phyloP scores from a whole-genome alignment of 2,113 vertebrate genomes.

The Mohoua ochrocephala region DNA sequence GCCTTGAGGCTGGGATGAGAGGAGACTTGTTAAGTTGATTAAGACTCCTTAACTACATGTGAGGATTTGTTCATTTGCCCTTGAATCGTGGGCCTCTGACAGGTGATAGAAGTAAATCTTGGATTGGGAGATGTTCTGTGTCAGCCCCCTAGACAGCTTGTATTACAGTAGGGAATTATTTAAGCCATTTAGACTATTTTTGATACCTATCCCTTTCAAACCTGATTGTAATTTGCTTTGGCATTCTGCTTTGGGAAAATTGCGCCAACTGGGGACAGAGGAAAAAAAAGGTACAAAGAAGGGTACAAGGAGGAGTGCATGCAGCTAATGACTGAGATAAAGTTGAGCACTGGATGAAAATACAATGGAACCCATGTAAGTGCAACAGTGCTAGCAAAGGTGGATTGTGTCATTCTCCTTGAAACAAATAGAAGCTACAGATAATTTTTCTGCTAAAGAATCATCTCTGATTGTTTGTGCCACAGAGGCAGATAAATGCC shows the following conservation, averaged over 20 bases:
- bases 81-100: slow-evolving; percentile 71
- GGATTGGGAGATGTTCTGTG: slow-evolving; percentile 62
- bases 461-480: slow-evolving; percentile 74
- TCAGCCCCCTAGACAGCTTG: slow-evolving; percentile 63
- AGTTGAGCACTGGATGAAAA: slow-evolving; percentile 9
- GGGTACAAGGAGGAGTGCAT: background rate
- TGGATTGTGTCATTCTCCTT: slow-evolving; percentile 52
- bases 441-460: slow-evolving; percentile 74
- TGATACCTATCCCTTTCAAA: slow-evolving; percentile 63
- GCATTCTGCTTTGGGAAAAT: slow-evolving; percentile 53
- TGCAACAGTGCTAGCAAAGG: slow-evolving; percentile 26
- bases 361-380: background rate
- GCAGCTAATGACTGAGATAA: background rate
- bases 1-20: background rate
- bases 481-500: slow-evolving; percentile 76
- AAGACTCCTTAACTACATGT: slow-evolving; percentile 37
- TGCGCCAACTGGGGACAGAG: slow-evolving; percentile 12
- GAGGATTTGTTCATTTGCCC: slow-evolving; percentile 63
- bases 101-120: slow-evolving; percentile 73
- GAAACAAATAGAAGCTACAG: slow-evolving; percentile 63
- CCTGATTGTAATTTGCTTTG: slow-evolving; percentile 57
- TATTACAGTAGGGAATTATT: slow-evolving; percentile 65
- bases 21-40: slow-evolving; percentile 52
- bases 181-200: slow-evolving; percentile 64
- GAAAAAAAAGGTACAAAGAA: background rate